phyloP scores from a whole-genome alignment of 2,888 invertebrate genomes.

The Alsophila aescularia region DNA sequence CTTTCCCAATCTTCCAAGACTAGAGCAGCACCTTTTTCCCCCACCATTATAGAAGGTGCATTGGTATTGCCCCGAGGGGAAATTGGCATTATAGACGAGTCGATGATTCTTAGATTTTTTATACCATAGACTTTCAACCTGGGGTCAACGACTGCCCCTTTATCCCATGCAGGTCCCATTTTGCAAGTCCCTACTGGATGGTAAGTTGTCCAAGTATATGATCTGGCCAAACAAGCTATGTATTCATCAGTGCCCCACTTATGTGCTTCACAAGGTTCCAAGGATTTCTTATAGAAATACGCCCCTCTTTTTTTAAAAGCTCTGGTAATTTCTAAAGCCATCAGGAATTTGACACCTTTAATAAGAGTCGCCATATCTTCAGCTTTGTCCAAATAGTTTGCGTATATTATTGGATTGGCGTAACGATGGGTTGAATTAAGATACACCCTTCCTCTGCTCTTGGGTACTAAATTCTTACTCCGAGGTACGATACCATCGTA shows the following conservation, averaged over 20 bases:
- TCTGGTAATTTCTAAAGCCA: constrained; percentile 82
- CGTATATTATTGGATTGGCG: constrained; percentile 87
- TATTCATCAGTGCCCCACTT: constrained; percentile 86
- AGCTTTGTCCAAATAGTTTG: constrained; percentile 85
- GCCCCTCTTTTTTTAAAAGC: constrained; percentile 84
- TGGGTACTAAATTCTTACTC: constrained; percentile 84
- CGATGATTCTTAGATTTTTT: constrained; percentile 86
- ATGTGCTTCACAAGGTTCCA: constrained; percentile 83
- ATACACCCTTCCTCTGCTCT: constrained; percentile 84
- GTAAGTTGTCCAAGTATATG: constrained; percentile 82
- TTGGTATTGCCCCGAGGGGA: constrained; percentile 92
- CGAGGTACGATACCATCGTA: constrained; percentile 84
- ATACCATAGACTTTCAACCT: constrained; percentile 87
- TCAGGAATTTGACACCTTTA: constrained; percentile 83
- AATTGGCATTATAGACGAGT: constrained; percentile 92
- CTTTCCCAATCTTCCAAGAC: constrained; percentile 56
- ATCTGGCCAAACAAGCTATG: constrained; percentile 85
- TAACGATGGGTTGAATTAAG: constrained; percentile 87
- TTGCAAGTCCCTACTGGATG: constrained; percentile 71
- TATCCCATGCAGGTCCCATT: constrained; percentile 83
- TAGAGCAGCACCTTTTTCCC: constrained; percentile 76
- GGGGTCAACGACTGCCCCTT: constrained; percentile 87
- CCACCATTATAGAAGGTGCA: constrained; percentile 92
- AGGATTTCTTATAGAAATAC: constrained; percentile 74
- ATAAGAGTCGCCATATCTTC: constrained; percentile 85